Evolutionary conservation across 2,888 invertebrate species (phyloP).

Genomic region (Drosophila paracracens): DNA sequence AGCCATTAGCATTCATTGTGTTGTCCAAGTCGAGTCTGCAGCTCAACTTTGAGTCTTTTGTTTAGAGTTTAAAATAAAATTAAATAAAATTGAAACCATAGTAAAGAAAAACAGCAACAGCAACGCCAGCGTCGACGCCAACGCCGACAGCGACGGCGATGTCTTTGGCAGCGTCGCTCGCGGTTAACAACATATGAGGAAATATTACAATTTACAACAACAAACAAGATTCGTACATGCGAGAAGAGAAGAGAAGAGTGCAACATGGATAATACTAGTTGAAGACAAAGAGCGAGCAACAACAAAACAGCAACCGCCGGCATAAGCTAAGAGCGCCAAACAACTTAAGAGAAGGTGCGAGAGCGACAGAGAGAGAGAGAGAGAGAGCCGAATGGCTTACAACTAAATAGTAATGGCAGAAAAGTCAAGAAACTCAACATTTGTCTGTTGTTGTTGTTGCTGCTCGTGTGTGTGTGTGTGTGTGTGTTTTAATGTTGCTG

Average conservation of each 20-base stretch:
- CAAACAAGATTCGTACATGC: slow-evolving; percentile 10
- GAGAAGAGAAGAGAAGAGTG: slow-evolving; percentile 26
- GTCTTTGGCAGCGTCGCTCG: slow-evolving; percentile 32
- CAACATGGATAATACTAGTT: slow-evolving; percentile 54
- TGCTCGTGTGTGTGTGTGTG: slow-evolving; percentile 11
- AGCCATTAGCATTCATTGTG: slow-evolving; percentile 59
- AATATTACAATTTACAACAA: slow-evolving; percentile 64
- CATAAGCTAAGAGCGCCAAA: slow-evolving; percentile 23
- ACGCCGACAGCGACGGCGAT: not conserved
- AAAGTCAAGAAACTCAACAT: slow-evolving; percentile 77
- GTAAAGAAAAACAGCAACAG: slow-evolving; percentile 62
- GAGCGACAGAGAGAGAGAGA: slow-evolving; percentile 12
- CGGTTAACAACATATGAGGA: slow-evolving; percentile 61
- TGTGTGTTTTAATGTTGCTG: slow-evolving; percentile 31
- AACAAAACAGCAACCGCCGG: slow-evolving; percentile 41
- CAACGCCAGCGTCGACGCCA: not conserved
- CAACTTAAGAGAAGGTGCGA: slow-evolving; percentile 25
- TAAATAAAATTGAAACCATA: slow-evolving; percentile 79
- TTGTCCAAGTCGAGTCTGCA: slow-evolving; percentile 60
- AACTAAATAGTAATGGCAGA: slow-evolving; percentile 65
- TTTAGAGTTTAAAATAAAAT: slow-evolving; percentile 79
- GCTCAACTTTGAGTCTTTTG: slow-evolving; percentile 63
- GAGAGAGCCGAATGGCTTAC: slow-evolving; percentile 41
- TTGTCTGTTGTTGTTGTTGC: slow-evolving; percentile 33
- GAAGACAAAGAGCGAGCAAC: slow-evolving; percentile 41